These are phyloP conservation scores for Drosophila busckii DNA, from an alignment of 1,140 invertebrate species.

Conservation along the genomic window DNA sequence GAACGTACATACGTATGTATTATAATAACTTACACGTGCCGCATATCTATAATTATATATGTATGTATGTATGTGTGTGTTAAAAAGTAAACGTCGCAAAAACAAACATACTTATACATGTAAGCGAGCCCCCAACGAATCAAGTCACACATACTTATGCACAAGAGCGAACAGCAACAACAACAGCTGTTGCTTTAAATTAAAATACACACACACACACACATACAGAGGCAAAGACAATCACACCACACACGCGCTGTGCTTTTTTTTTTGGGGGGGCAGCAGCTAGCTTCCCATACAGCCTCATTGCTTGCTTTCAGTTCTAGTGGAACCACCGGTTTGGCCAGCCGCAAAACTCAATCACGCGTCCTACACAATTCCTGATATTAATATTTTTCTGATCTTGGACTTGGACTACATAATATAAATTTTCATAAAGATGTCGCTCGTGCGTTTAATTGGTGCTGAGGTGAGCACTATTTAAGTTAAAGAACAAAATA, in stretches of 20 bases:
- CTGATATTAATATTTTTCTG: slow-evolving; percentile 1
- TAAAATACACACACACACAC: slow-evolving; percentile 2
- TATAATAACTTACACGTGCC: too few relatives aligned
- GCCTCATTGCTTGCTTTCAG: slow-evolving; percentile 60
- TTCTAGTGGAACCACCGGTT: slow-evolving; percentile 68
- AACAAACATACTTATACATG: slow-evolving; percentile 13
- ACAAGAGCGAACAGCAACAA: slow-evolving; percentile 25
- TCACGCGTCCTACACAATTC: too few relatives aligned
- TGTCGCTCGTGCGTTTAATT: slow-evolving; percentile 70
- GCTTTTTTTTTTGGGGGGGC: too few relatives aligned
- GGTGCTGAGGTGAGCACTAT: slow-evolving; percentile 60
- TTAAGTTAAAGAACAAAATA: too few relatives aligned
- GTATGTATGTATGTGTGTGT: neutral
- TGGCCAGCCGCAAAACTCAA: slow-evolving; percentile 46
- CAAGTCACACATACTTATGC: too few relatives aligned
- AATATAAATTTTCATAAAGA: slow-evolving; percentile 33
- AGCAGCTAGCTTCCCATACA: slow-evolving; percentile 40
- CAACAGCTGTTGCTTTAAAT: slow-evolving; percentile 23
- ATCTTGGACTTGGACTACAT: too few relatives aligned
- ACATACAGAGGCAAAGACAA: slow-evolving; percentile 28
- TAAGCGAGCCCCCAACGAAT: slow-evolving; percentile 32
- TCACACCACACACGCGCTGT: slow-evolving; percentile 45
- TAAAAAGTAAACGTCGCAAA: slow-evolving; percentile 23
- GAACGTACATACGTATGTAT: neutral
- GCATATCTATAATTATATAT: neutral